Evolutionary conservation across 2,113 vertebrate species (phyloP), one percentile per base, ranked within the genome.

Genomic region (Tetrax tetrax): DNA sequence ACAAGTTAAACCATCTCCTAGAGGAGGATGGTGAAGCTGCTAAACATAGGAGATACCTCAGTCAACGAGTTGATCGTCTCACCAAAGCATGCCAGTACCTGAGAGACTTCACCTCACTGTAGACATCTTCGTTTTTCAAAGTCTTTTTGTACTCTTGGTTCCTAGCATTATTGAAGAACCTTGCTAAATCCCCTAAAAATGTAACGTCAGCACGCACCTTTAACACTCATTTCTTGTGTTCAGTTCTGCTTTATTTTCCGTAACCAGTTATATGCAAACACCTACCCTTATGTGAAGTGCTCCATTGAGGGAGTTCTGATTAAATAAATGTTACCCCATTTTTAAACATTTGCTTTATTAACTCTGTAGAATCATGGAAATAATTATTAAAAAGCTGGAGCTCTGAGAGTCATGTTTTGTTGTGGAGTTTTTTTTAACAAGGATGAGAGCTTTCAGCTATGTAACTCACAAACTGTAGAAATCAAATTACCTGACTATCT

Each of bases 1-100:
- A 98, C 6, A 89, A 72, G 9, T 18, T 96, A 9, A 93, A 74
- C 25, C 6, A 94, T 50, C 84, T 99, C 24, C 98, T 99, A 33
- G 95, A 97, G 53, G 99, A 99, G 25, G 98, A 98, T 9, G 63
- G 17, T 1, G 98, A 99, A 83, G 97, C 98, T 35, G 97, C 97
- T 2, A 97, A 82, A 66, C 97, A 85, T n/a, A 98, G 98, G 57
- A 80, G 33, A 12, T 72, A 54, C 53, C 96, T 99, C 57, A 98
- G 94, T 35, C 96, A 96, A 54, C 96, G 94, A 27, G 85, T 97
- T 7, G 47, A 90, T 4, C 98, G 98, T 12, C 98, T 99, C 82
- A 61, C n/a, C 45, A 85, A 98, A 91, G 99, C 99, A 15, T 97
- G 82, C 5, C 57, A 70, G n/a, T 94, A 95, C 75, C 89, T 99